Evolutionary conservation across 2,113 vertebrate genomes (phyloP), one percentile per base, ranked within the genome.

Genomic region (Miniopterus natalensis): DNA sequence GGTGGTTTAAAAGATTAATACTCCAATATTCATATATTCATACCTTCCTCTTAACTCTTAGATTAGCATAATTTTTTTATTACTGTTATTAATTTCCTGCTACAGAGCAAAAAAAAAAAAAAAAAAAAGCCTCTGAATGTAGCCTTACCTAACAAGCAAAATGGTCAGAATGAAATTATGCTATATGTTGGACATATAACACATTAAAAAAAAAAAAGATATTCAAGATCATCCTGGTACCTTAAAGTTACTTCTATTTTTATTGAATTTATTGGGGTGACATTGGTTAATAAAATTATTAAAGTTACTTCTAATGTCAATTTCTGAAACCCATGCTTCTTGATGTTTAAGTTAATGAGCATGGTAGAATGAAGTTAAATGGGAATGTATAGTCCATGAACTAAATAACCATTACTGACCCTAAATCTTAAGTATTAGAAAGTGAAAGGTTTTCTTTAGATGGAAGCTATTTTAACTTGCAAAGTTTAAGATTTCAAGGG

Each of bases 271-370:
- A 66, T 66, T 66, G 15, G 63, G 15, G 63, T 66, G 63, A n/a
- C 15, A 18, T 66, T n/a, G 31, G 29, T 66, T n/a, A 66, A 66
- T 66, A n/a, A 66, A 66, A 66, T 66, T 66, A n/a, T n/a, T n/a
- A 66, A 70, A 77, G 70, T 75, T 59, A 88, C 40, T 59, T 90
- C 45, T 47, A 70, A 71, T 79, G 57, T 63, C 42, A 70, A 42
- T 75, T 88, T 84, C 47, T 75, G 49, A 92, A 94, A 90, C 2
- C 1, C n/a, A 73, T 31, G 61, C 17, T 92, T 73, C 70, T 75
- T 92, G 73, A 94, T 71, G 91, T 20, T 87, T 95, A 91, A 94
- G 29, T 61, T 73, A 93, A 88, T 68, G 36, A 78, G 45, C 61
- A 53, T 5, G 74, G 71, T 10, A 84, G 10, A 80, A 96, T 77